Conservation (phyloP, 2,888 invertebrate species). For the Ceramica pisi region DNA sequence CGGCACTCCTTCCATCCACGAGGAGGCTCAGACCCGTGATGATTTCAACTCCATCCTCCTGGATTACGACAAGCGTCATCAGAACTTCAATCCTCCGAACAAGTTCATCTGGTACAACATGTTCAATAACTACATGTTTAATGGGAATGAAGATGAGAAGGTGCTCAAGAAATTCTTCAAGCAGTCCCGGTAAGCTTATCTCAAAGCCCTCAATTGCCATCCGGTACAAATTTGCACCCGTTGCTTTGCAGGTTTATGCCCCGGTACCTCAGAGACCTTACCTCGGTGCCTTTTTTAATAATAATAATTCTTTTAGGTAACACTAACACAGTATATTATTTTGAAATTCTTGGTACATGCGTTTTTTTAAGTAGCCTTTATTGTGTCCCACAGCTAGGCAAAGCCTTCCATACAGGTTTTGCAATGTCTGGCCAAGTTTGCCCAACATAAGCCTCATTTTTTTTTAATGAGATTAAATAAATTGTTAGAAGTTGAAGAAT, state of each 20-base stretch:
- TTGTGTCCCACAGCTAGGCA: too few species aligned
- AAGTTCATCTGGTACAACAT: constrained; percentile 96
- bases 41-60: constrained; percentile 92
- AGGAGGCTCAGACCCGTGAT: constrained; percentile 88
- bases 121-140: constrained; percentile 97
- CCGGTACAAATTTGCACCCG: too few species aligned
- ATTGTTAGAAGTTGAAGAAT: too few species aligned
- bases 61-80: constrained; percentile 95
- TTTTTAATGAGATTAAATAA: too few species aligned
- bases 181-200: constrained; percentile 83
- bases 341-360: too few species aligned
- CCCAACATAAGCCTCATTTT: too few species aligned
- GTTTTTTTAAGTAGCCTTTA: too few species aligned
- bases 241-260: too few species aligned
- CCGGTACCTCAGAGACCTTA: too few species aligned
- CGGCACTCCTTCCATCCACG: constrained; percentile 96
- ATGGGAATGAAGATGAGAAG: constrained; percentile 89
- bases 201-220: neutral
- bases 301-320: neutral
- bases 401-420: too few species aligned
- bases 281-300: neutral
- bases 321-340: neutral
- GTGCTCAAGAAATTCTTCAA: constrained; percentile 92
- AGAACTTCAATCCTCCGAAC: constrained; percentile 91
- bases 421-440: too few species aligned